Evolutionary conservation across 2,113 vertebrate genomes (phyloP).

Genomic region (Tetraodon nigroviridis): DNA sequence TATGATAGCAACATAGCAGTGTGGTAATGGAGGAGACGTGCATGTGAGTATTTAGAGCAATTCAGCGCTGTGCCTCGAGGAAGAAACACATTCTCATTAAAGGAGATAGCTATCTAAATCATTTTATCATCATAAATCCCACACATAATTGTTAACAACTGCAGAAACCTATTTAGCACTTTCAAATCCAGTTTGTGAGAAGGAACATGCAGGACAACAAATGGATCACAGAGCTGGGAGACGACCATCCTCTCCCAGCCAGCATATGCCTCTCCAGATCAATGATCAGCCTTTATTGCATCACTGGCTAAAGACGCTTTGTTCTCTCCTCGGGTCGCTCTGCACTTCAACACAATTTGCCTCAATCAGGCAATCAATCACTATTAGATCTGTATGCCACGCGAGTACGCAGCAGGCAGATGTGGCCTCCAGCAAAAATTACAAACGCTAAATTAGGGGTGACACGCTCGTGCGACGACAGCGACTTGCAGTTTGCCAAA

Average conservation of each 20-base stretch:
- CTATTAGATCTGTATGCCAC: constrained; percentile 57
- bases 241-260: constrained; percentile 21
- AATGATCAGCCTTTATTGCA: constrained; percentile 54
- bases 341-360: constrained; percentile 59
- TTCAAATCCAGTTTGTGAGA: background rate
- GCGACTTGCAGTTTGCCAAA: constrained; percentile 38
- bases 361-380: constrained; percentile 67
- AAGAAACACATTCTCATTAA: too few relatives aligned
- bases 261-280: constrained; percentile 41
- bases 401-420: constrained; percentile 54
- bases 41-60: too few relatives aligned
- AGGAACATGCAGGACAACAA: constrained; percentile 6
- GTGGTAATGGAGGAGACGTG: too few relatives aligned
- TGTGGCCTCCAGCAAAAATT: constrained; percentile 51
- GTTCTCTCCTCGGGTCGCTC: constrained; percentile 48
- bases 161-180: too few relatives aligned
- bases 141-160: too few relatives aligned
- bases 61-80: too few relatives aligned
- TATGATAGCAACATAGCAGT: too few relatives aligned
- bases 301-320: constrained; percentile 48
- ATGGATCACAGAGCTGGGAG: constrained; percentile 30
- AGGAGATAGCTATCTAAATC: too few relatives aligned
- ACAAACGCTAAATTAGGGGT: constrained; percentile 58
- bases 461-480: constrained; percentile 40
- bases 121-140: too few relatives aligned